Evolutionary conservation across 2,113 vertebrate species (phyloP).

Genomic region (Sinocyclocheilus anophthalmus): DNA sequence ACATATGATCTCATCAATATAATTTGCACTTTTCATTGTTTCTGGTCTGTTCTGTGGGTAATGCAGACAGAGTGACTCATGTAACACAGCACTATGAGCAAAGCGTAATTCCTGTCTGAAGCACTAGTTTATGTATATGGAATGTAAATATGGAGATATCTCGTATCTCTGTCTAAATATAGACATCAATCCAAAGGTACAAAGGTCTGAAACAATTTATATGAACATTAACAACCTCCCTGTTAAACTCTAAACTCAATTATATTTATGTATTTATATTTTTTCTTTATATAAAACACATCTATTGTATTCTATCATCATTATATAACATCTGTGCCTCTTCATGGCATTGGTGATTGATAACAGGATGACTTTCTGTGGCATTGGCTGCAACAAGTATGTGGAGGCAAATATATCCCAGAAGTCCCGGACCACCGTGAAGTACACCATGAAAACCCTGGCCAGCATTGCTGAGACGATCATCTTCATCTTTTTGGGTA

Average conservation of each 20-base stretch:
- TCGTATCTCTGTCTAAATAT: background rate
- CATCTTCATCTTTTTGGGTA: constrained; percentile 97
- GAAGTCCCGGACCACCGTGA: constrained; percentile 94
- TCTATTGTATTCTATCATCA: background rate
- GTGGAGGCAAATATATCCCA: constrained; percentile 98
- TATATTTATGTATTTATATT: background rate
- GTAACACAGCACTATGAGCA: background rate
- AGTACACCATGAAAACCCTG: constrained; percentile 98
- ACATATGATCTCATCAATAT: background rate
- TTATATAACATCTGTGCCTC: background rate
- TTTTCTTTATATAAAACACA: background rate
- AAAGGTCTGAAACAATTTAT: background rate
- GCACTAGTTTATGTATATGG: background rate
- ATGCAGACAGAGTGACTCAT: background rate
- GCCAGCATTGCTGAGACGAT: constrained; percentile 95
- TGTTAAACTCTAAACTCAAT: background rate
- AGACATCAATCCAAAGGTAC: background rate
- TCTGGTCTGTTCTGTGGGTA: background rate
- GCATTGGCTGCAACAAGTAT: constrained; percentile 94
- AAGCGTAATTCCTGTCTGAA: background rate
- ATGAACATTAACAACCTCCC: background rate
- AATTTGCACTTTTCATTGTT: background rate
- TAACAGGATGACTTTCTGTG: constrained; percentile 92
- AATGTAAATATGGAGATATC: background rate
- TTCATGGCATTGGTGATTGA: background rate